phyloP scores from a whole-genome alignment of 2,113 vertebrate genomes.

The Cephalopholis sonnerati region DNA sequence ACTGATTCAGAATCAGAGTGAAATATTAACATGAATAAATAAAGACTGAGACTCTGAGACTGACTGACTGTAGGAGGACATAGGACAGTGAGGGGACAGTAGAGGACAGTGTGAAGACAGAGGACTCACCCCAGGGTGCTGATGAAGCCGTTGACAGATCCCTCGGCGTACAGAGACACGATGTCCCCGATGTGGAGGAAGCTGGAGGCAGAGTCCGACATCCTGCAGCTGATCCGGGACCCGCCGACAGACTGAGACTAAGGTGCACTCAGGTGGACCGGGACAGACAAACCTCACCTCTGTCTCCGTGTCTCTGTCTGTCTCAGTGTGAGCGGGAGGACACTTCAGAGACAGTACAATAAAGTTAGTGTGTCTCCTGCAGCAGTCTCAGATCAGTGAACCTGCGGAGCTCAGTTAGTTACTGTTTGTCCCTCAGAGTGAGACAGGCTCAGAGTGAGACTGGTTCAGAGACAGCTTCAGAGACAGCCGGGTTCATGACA shows the following conservation, averaged over 20 bases:
- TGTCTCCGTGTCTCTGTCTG: too few species aligned
- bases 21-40: too few species aligned
- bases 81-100: not conserved
- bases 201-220: conserved; percentile 95
- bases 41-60: too few species aligned
- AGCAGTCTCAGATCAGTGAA: not conserved
- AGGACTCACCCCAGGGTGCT: conserved; percentile 93
- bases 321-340: not conserved
- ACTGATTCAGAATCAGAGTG: too few species aligned
- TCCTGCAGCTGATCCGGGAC: conserved; percentile 36
- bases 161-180: conserved; percentile 94
- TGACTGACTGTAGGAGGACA: too few species aligned
- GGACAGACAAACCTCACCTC: not conserved
- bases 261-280: not conserved
- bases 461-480: too few species aligned
- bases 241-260: not conserved
- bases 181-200: conserved; percentile 96
- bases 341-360: too few species aligned
- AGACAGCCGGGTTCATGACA: conserved; percentile 29
- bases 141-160: conserved; percentile 94
- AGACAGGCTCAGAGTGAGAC: too few species aligned
- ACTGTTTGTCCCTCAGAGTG: not conserved
- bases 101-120: conserved; percentile 14
- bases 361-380: not conserved
- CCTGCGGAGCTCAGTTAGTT: not conserved